phyloP scores from a whole-genome alignment of 2,797 vertebrate genomes.

The Lepus oiostolus region DNA sequence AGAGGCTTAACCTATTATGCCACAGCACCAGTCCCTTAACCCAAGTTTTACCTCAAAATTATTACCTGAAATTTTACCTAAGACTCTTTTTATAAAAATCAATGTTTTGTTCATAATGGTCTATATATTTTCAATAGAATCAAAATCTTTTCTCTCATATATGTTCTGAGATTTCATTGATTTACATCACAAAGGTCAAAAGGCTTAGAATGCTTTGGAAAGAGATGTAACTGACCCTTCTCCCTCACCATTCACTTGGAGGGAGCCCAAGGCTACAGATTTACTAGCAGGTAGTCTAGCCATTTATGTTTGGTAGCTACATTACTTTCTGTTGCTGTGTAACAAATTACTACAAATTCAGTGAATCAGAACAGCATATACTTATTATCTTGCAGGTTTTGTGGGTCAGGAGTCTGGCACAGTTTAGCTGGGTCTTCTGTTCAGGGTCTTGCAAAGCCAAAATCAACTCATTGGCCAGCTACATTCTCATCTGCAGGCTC shows the following conservation, averaged over 20 bases:
- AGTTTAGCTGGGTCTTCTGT: not conserved
- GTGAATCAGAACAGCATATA: not conserved
- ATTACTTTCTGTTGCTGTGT: not conserved
- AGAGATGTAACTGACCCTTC: not conserved
- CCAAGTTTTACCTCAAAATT: not conserved
- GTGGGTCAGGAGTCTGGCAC: not conserved
- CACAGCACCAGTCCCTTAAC: not conserved
- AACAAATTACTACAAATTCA: not conserved
- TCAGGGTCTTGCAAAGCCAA: not conserved
- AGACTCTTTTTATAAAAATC: slow-evolving; percentile 10
- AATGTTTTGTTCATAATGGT: not conserved
- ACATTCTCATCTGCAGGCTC: not conserved
- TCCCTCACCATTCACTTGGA: not conserved
- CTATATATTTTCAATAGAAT: not conserved
- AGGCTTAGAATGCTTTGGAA: not conserved
- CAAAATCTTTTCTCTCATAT: not conserved
- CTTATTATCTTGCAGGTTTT: not conserved
- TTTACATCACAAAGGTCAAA: not conserved
- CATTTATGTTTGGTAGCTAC: not conserved
- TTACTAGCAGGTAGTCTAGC: not conserved
- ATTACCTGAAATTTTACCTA: slow-evolving; percentile 6
- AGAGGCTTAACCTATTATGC: too few relatives aligned
- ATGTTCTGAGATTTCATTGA: not conserved
- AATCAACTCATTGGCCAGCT: not conserved
- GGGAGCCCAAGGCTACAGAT: not conserved